These are phyloP conservation scores for Ferrisia virgata DNA, from an alignment of 2,888 invertebrate genomes.

Conservation along the genomic window DNA sequence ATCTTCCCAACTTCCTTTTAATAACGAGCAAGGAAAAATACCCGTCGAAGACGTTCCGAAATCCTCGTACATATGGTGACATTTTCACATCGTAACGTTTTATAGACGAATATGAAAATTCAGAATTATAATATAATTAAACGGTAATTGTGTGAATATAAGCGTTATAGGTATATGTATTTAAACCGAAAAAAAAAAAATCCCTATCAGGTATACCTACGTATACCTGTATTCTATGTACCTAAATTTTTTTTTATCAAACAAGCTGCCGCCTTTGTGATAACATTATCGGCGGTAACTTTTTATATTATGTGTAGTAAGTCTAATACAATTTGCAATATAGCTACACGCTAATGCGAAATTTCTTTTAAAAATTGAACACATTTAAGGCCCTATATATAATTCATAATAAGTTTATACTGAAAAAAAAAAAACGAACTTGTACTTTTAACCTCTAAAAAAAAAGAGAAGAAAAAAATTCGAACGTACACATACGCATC, in stretches of 20 bases:
- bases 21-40: not conserved
- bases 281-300: not conserved
- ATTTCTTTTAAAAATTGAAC: not conserved
- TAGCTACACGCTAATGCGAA: not conserved
- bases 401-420: not conserved
- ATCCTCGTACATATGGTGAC: not conserved
- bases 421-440: not conserved
- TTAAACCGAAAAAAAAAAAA: too few species aligned
- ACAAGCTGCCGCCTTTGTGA: not conserved
- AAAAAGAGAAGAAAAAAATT: too few species aligned
- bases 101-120: not conserved
- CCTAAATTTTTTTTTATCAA: not conserved
- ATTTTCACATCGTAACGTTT: not conserved
- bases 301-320: too few species aligned
- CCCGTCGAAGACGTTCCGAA: not conserved
- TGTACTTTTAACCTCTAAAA: constrained; percentile 1
- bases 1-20: constrained; percentile 15
- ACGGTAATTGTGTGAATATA: not conserved
- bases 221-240: too few species aligned
- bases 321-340: not conserved
- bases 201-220: too few species aligned
- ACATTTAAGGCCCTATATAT: not conserved
- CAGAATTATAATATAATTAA: not conserved
- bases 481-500: not conserved
- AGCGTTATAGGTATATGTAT: not conserved